These are phyloP conservation scores for Cryptus armator DNA, from an alignment of 2,888 invertebrate species.

Conservation along the genomic window DNA sequence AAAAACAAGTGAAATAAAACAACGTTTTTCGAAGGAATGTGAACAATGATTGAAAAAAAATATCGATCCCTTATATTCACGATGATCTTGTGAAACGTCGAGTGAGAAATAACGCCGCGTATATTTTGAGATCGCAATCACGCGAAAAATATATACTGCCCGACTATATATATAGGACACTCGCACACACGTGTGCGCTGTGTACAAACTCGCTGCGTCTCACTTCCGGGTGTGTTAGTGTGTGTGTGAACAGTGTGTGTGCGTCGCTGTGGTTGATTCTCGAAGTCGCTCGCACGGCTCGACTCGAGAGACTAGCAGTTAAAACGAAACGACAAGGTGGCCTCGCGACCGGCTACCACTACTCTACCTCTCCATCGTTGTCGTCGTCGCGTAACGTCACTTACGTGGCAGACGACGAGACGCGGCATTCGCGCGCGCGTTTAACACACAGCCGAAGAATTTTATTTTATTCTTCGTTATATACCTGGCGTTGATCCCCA, in stretches of 20 bases:
- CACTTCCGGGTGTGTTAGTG: conserved; percentile 45
- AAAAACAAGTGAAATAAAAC: neutral
- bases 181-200: neutral
- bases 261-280: conserved; percentile 33
- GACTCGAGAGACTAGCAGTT: conserved; percentile 41
- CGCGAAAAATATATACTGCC: neutral
- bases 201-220: conserved; percentile 41
- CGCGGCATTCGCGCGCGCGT: conserved; percentile 18
- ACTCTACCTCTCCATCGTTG: neutral
- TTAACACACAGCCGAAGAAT: neutral
- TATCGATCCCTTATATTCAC: neutral
- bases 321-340: conserved; percentile 57
- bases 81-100: conserved; percentile 48
- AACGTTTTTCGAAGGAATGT: neutral
- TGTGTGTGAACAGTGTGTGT: conserved; percentile 52
- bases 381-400: conserved; percentile 35
- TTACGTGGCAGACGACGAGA: conserved; percentile 39
- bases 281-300: conserved; percentile 2
- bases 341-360: conserved; percentile 37
- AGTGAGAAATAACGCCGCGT: conserved; percentile 48
- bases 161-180: neutral
- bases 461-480: neutral
- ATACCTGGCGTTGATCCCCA: neutral
- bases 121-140: conserved; percentile 68
- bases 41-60: neutral